Evolutionary conservation across 2,797 vertebrate species (phyloP).

Genomic region (Eremophila alpestris): DNA sequence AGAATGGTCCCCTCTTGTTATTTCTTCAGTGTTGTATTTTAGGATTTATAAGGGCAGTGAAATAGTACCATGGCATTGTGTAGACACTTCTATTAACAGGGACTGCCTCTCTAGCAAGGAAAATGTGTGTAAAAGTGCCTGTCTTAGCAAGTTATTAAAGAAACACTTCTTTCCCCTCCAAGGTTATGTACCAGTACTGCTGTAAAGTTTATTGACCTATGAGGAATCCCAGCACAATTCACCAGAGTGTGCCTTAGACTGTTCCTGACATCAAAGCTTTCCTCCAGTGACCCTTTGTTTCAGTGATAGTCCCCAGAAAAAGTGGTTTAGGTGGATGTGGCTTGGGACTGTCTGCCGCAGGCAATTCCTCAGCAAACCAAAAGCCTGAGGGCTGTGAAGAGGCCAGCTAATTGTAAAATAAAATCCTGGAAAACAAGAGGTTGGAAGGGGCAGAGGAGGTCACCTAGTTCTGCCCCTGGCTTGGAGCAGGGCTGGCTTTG

Average conservation of each 20-base stretch:
- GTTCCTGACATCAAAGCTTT: slow-evolving; percentile 42
- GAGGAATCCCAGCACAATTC: neutral
- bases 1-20: neutral
- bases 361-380: neutral
- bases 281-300: neutral
- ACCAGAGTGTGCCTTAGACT: neutral
- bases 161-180: neutral
- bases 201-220: slow-evolving; percentile 40
- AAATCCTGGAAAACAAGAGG: neutral
- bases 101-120: neutral
- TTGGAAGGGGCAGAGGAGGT: neutral
- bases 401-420: neutral
- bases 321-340: neutral
- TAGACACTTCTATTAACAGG: neutral
- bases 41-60: neutral
- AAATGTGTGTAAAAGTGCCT: neutral
- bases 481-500: neutral
- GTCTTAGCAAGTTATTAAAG: neutral
- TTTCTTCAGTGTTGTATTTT: neutral
- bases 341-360: neutral
- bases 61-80: neutral
- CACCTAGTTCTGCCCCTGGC: neutral
- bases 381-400: neutral
- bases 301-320: neutral
- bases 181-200: neutral